Base-by-base conservation (phyloP, 2,888 invertebrate species). In the Xanthostigma xanthostigma region DNA sequence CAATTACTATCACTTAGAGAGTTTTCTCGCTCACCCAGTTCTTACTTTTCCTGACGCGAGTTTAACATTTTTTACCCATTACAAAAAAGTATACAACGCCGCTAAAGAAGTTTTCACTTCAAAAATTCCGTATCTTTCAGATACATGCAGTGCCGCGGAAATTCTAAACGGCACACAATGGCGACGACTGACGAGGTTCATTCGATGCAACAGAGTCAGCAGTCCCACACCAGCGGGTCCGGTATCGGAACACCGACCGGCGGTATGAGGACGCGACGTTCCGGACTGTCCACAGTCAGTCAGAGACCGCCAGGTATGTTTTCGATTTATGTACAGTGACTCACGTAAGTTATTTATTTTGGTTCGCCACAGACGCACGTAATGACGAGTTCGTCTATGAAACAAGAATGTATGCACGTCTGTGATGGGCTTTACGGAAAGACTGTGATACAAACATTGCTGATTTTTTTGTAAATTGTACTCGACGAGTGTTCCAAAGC, bases 221-320 rank as follows among this genome's bases (percentile, higher is more conserved):
- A 50, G 42, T 56, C 60, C 2, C 53, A 58, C 8, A 61, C 62
- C 35, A 60, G 64, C 44, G 68, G 67, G 9, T 43, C 48, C 12
- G 65, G 64, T 37, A 72, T 75, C 3, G 72, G 72, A 1, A 69
- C 74, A 0, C 73, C 72, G 1, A 63, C 72, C 0, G 64, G 69
- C 1, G 75, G 73, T 51, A 77, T 79, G 54, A 73, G 88, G 55
- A 82, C 85, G 41, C 73, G 91, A 55, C 74, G 91, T 49, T 85
- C 86, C 6, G 91, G 92, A 54, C 73, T 92, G 10, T 73, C 85
- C 35, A 88, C 91, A 0, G 92, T 91, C 33, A 88, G 87, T 59
- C 90, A 91, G 64, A 70, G 89, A 53, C 85, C 85, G 13, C 90
- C 90, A 67, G 90, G 91, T 91, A 70, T 67, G 68, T 59, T 50